These are phyloP conservation scores for Tautogolabrus adspersus DNA, from an alignment of 2,113 vertebrate genomes.

Conservation along the genomic window DNA sequence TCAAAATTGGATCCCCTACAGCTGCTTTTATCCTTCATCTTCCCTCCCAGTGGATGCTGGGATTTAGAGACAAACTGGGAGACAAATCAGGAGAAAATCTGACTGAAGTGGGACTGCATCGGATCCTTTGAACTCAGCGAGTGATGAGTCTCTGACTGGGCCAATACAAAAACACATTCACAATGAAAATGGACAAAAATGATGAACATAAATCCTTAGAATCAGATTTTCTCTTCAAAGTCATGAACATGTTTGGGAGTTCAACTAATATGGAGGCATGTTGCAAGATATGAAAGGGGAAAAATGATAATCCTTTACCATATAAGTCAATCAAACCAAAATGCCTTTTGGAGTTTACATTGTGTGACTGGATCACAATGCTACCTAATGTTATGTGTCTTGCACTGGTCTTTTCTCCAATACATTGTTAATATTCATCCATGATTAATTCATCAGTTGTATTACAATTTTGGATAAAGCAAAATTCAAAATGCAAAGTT, in stretches of 20 bases:
- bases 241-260: neutral
- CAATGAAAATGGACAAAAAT: neutral
- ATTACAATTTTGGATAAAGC: too few species aligned
- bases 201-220: neutral
- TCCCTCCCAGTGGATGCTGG: constrained; percentile 5
- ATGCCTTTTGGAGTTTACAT: too few species aligned
- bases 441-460: too few species aligned
- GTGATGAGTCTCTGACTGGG: constrained; percentile 17
- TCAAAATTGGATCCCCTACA: constrained; percentile 46
- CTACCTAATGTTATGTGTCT: too few species aligned
- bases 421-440: too few species aligned
- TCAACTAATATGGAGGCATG: neutral
- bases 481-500: too few species aligned
- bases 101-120: constrained; percentile 29
- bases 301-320: neutral
- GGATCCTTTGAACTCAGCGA: constrained; percentile 44
- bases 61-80: constrained; percentile 21
- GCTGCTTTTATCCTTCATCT: constrained; percentile 45
- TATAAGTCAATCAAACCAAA: too few species aligned
- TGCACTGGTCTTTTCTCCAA: too few species aligned
- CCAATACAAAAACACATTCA: constrained; percentile 15
- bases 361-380: too few species aligned
- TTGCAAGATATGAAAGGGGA: neutral
- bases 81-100: constrained; percentile 12
- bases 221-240: neutral